Percentiles rank a stretch among this genome's conserved stretches.
Conservation (phyloP, 2,113 vertebrate genomes). For the Pterocles gutturalis region DNA sequence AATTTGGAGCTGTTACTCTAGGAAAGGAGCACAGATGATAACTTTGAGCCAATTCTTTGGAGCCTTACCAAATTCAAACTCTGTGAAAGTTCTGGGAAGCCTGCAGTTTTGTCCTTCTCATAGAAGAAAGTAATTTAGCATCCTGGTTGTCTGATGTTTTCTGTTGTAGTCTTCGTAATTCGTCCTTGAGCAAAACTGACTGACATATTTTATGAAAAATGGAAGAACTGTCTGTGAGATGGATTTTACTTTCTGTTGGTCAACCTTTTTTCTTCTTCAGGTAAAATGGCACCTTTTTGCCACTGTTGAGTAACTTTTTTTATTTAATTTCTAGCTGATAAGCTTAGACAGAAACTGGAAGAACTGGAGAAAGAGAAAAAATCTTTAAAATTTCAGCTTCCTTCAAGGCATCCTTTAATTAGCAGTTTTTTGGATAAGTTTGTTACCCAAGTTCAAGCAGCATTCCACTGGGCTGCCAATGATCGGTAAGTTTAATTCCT, state of each 20-base stretch:
- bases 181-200: not conserved
- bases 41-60: not conserved
- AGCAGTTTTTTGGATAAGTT: slow-evolving; percentile 81
- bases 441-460: slow-evolving; percentile 73
- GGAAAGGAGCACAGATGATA: not conserved
- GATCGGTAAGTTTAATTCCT: slow-evolving; percentile 55
- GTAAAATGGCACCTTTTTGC: not conserved
- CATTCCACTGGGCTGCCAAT: slow-evolving; percentile 59
- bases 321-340: slow-evolving; percentile 79
- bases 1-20: not conserved
- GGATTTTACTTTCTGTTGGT: not conserved
- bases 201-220: not conserved
- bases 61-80: not conserved
- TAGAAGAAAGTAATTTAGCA: not conserved
- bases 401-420: slow-evolving; percentile 85
- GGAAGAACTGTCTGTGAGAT: not conserved
- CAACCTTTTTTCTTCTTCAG: not conserved
- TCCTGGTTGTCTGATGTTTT: not conserved
- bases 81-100: not conserved
- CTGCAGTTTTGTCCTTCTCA: not conserved
- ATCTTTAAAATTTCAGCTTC: slow-evolving; percentile 81
- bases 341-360: slow-evolving; percentile 82
- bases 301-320: not conserved
- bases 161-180: not conserved
- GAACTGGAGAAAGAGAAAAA: slow-evolving; percentile 82